A percentile compares a stretch with the other conserved stretches of the same genome.
Conservation (phyloP, 2,113 vertebrate species). For the Macheiramphus alcinus region DNA sequence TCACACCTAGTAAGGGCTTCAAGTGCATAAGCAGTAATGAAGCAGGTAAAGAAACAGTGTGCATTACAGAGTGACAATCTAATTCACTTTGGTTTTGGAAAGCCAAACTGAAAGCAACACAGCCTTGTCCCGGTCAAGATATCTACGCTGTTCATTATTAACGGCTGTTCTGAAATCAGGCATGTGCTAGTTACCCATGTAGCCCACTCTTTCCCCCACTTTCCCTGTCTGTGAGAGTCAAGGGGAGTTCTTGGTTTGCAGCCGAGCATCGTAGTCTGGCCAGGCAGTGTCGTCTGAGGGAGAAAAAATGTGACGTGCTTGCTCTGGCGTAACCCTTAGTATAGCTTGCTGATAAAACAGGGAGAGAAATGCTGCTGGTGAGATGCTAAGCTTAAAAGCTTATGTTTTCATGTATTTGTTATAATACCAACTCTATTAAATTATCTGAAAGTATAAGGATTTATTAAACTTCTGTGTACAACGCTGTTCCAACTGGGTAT, state of each 20-base stretch:
- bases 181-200: not conserved
- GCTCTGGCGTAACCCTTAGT: not conserved
- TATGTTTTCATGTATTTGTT: not conserved
- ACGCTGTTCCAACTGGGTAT: not conserved
- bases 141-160: not conserved
- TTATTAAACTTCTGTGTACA: not conserved
- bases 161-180: not conserved
- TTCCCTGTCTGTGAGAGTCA: not conserved
- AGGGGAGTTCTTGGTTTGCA: not conserved
- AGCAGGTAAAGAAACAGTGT: not conserved
- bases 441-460: not conserved
- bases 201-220: not conserved
- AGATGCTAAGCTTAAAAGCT: not conserved
- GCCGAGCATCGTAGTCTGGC: not conserved
- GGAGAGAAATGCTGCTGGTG: not conserved
- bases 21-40: not conserved
- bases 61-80: not conserved
- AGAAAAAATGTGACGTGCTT: not conserved
- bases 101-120: not conserved
- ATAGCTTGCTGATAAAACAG: not conserved
- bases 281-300: not conserved
- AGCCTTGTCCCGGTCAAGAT: not conserved
- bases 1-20: not conserved
- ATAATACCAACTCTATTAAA: not conserved
- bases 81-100: not conserved